These are phyloP conservation scores for Lepeophtheirus nordmannii DNA, from an alignment of 2,888 invertebrate genomes.

Conservation along the genomic window DNA sequence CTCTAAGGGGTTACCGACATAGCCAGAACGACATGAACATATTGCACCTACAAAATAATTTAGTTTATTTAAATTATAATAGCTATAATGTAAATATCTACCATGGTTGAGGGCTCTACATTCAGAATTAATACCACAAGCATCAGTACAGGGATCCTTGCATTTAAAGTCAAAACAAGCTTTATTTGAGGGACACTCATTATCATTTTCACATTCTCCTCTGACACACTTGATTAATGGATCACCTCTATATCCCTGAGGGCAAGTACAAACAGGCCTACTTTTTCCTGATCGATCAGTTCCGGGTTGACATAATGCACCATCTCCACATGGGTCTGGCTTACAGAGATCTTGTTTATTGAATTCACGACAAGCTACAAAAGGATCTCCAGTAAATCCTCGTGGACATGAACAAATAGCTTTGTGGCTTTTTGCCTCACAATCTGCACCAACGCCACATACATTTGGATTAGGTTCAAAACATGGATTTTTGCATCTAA, in stretches of 20 bases:
- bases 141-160: conserved; percentile 34
- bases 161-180: conserved; percentile 62
- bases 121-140: conserved; percentile 46
- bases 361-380: conserved; percentile 61
- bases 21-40: conserved; percentile 28
- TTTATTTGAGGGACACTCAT: conserved; percentile 55
- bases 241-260: conserved; percentile 59
- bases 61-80: not conserved
- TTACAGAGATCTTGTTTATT: conserved; percentile 62
- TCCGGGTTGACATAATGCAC: conserved; percentile 63
- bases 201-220: conserved; percentile 27
- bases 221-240: conserved; percentile 52
- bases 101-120: conserved; percentile 41
- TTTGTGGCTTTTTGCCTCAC: conserved; percentile 54
- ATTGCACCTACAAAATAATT: conserved; percentile 23
- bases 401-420: conserved; percentile 69
- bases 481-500: conserved; percentile 66
- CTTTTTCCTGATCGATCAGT: conserved; percentile 64
- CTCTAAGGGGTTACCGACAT: conserved; percentile 30
- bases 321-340: conserved; percentile 69
- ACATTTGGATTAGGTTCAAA: conserved; percentile 38
- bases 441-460: conserved; percentile 59
- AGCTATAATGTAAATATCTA: not conserved
- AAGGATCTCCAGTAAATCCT: conserved; percentile 71
- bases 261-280: conserved; percentile 69